A percentile compares a stretch with the other conserved stretches of the same genome.
Conservation (phyloP, 2,888 invertebrate genomes). For the Sinopyrophorus schimmeli region DNA sequence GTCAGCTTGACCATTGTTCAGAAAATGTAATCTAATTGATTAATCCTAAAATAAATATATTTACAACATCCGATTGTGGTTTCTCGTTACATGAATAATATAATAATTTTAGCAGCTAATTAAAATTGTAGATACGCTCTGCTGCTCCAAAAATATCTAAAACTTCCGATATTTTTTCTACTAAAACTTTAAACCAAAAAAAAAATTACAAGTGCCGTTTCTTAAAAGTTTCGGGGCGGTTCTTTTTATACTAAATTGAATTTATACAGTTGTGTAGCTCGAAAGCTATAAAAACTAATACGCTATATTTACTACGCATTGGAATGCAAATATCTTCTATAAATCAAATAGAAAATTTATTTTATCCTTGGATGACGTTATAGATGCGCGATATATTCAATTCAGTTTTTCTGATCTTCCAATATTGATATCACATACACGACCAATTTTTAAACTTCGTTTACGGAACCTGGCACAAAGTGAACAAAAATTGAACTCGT, state of each 20-base stretch:
- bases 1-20: too few species aligned
- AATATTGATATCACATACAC: conserved; percentile 28
- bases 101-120: too few species aligned
- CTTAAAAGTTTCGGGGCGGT: conserved; percentile 19
- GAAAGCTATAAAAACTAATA: conserved; percentile 27
- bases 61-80: too few species aligned
- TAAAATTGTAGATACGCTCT: too few species aligned
- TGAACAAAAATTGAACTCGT: conserved; percentile 9
- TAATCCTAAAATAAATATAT: too few species aligned
- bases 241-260: conserved; percentile 28
- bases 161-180: too few species aligned
- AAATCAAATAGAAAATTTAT: conserved; percentile 31
- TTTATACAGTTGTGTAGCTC: conserved; percentile 22
- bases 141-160: too few species aligned
- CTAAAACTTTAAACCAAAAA: too few species aligned
- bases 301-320: conserved; percentile 30
- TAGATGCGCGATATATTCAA: conserved; percentile 28
- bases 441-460: conserved; percentile 27
- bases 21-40: too few species aligned
- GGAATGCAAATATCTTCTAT: conserved; percentile 26
- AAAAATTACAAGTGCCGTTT: conserved; percentile 16
- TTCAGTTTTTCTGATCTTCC: conserved; percentile 24
- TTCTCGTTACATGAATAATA: too few species aligned
- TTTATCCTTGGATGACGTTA: conserved; percentile 26
- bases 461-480: conserved; percentile 12